phyloP scores from a whole-genome alignment of 2,113 vertebrate species.

The Fulmarus glacialis region DNA sequence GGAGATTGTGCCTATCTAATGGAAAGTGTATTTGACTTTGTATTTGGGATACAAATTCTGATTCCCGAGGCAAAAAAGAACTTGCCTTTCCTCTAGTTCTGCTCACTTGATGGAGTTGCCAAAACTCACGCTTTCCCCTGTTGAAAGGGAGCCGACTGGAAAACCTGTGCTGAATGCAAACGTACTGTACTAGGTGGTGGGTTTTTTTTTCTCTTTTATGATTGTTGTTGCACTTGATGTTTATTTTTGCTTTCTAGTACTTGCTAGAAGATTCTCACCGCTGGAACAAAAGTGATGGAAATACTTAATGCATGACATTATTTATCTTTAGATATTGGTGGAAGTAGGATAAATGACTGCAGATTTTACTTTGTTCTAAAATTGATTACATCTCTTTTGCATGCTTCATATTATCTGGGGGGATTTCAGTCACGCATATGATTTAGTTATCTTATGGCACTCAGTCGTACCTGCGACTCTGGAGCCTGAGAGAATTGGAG shows the following conservation, averaged over 20 bases:
- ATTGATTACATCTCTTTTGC: conserved; percentile 46
- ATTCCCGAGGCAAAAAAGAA: not conserved
- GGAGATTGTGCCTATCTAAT: not conserved
- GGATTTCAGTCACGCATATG: not conserved
- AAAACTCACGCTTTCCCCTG: not conserved
- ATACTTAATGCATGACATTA: not conserved
- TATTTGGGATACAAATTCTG: not conserved
- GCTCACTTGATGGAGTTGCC: not conserved
- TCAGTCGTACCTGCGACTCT: not conserved
- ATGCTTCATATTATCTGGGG: conserved; percentile 2
- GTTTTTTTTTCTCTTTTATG: not conserved
- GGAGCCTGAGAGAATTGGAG: not conserved
- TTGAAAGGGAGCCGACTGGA: not conserved
- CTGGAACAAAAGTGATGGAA: not conserved
- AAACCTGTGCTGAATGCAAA: not conserved
- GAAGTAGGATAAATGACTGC: not conserved
- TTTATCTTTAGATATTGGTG: not conserved
- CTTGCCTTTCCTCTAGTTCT: not conserved
- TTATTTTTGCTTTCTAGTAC: not conserved
- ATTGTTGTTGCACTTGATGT: not conserved
- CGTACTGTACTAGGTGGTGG: not conserved
- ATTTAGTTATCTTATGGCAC: conserved; percentile 1
- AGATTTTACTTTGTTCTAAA: conserved; percentile 4
- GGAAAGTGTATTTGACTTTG: not conserved
- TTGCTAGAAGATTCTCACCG: not conserved